Evolutionary conservation across 2,888 invertebrate species (phyloP), one percentile per base, ranked within the genome.

Genomic region (Syrista parreyssii): DNA sequence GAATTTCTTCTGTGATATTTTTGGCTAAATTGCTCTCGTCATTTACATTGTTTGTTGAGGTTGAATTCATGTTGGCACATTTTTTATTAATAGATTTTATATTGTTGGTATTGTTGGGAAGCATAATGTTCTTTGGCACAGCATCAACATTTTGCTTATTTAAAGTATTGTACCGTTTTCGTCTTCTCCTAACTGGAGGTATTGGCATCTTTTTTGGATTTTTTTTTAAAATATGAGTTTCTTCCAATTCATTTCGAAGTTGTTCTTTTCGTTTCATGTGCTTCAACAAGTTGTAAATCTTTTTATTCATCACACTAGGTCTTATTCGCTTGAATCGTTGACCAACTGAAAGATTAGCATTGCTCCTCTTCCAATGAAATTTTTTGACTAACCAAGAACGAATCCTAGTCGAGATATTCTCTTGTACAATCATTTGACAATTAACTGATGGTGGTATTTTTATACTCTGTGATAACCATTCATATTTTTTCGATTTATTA

Each of bases 331-430:
- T 71, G 32, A 71, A 30, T 33, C 32, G 31, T 33, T 31, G 71
- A 71, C 15, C 32, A 32, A 71, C 71, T 12, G 11, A 6, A 12
- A 71, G 9, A 71, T 33, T 71, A 40, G 68, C 40, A 3, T 31
- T 75, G 23, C 12, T 68, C 55, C 36, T 77, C 23, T 69, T 30
- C 68, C 33, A 15, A 33, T 30, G 68, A 69, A 77, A 69, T 40
- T 35, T 77, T 55, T 69, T 77, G 40, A 35, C 12, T 71, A 73
- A 71, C 77, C 77, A 75, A 11, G 75, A 71, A 75, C 55, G 15
- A 34, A 35, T n/a, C 34, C n/a, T 69, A 35, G 34, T 33, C 12
- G 77, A 68, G 11, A 30, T 36, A 68, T 31, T 68, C 74, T 77
- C 36, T n/a, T 30, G 30, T 15, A 32, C 34, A 68, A 68, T 11